These are phyloP conservation scores for Leuciscus idus DNA, from an alignment of 2,113 vertebrate genomes.

Conservation along the genomic window DNA sequence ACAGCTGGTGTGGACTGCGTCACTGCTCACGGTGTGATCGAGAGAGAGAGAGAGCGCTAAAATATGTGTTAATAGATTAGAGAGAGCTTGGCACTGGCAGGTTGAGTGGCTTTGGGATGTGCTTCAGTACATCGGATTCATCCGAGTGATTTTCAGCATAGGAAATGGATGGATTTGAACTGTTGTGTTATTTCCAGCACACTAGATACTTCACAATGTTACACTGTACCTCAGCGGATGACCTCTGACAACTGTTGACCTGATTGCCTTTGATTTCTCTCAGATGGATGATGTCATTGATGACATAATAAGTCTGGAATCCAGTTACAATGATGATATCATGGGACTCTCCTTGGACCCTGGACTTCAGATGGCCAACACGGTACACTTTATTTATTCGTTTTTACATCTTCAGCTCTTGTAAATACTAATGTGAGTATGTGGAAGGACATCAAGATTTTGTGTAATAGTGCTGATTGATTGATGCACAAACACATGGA, in stretches of 20 bases:
- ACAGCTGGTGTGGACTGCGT: slow-evolving; percentile 8
- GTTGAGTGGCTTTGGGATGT: neutral
- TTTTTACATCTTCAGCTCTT: neutral
- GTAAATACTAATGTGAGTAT: neutral
- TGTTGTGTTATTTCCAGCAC: too few species aligned
- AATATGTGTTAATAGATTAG: slow-evolving; percentile 29
- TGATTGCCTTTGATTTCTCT: slow-evolving; percentile 53
- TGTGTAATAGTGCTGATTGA: neutral
- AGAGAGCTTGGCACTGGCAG: neutral
- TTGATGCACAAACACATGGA: neutral
- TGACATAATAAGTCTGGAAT: slow-evolving; percentile 98
- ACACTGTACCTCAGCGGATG: neutral
- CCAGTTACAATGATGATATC: slow-evolving; percentile 97
- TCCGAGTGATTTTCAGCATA: neutral
- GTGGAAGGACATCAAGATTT: neutral
- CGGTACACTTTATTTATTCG: slow-evolving; percentile 74
- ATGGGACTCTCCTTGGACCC: slow-evolving; percentile 90
- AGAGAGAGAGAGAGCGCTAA: neutral
- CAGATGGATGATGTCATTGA: slow-evolving; percentile 99
- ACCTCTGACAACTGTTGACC: neutral
- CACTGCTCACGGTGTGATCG: neutral
- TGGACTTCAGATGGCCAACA: slow-evolving; percentile 91
- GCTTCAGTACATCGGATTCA: neutral
- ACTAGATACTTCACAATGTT: neutral
- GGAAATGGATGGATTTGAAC: too few species aligned